A percentile compares a stretch with the other conserved stretches of the same genome.
phyloP scores from a whole-genome alignment of 2,888 invertebrate genomes.

The Nephrocerus scutellatus region DNA sequence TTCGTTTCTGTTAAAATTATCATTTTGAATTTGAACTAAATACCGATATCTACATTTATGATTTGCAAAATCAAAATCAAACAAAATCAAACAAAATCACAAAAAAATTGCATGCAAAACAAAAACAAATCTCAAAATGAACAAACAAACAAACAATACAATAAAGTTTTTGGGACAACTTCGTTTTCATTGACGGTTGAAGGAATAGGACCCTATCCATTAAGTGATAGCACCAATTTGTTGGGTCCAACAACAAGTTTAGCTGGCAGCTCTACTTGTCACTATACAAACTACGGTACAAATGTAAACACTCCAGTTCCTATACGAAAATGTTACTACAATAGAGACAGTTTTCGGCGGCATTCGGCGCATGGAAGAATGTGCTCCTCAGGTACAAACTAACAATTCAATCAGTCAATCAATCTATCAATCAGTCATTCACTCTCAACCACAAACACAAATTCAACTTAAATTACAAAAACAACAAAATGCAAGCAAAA shows the following conservation, averaged over 20 bases:
- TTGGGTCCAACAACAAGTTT: conserved; percentile 45
- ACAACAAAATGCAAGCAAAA: conserved; percentile 20
- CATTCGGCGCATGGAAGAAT: conserved; percentile 49
- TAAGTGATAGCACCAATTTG: conserved; percentile 48
- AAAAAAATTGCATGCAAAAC: conserved; percentile 22
- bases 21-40: no score
- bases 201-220: conserved; percentile 50
- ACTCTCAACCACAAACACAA: conserved; percentile 11
- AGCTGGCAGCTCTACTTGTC: conserved; percentile 39
- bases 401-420: conserved; percentile 14
- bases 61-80: no score
- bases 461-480: conserved; percentile 17
- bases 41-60: no score
- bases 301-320: conserved; percentile 47
- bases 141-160: conserved; percentile 28
- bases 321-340: conserved; percentile 45
- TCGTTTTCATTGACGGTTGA: conserved; percentile 49
- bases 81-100: conserved; percentile 20
- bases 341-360: conserved; percentile 46
- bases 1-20: no score
- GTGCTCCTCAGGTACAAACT: conserved; percentile 41
- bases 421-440: no score
- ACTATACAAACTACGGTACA: conserved; percentile 48
- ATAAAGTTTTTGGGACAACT: conserved; percentile 48
- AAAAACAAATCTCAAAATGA: conserved; percentile 19